phyloP scores from a whole-genome alignment of 2,888 invertebrate species.

The Tricholauxania praeusta region DNA sequence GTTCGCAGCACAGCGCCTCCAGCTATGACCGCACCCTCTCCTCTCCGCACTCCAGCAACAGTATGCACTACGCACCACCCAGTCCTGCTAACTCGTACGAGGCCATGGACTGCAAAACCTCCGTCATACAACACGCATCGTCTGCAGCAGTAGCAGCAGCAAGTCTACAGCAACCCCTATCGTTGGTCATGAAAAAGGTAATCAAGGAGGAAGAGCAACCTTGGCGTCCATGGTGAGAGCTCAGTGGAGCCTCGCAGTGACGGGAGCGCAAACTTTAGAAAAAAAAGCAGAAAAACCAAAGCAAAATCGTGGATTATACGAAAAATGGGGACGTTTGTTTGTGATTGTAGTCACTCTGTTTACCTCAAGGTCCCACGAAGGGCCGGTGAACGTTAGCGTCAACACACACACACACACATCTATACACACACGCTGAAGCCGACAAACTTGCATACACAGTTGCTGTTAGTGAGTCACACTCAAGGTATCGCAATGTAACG shows the following conservation, averaged over 20 bases:
- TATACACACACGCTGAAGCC: background rate
- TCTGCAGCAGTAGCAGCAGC: constrained; percentile 52
- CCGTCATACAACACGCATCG: constrained; percentile 70
- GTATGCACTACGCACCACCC: constrained; percentile 70
- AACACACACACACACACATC: constrained; percentile 45
- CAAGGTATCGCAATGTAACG: too few species aligned
- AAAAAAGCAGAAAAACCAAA: constrained; percentile 20
- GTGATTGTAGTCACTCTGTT: constrained; percentile 50
- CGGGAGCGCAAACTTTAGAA: constrained; percentile 16
- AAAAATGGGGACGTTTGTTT: constrained; percentile 46
- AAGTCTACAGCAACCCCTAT: constrained; percentile 70
- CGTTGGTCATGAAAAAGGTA: constrained; percentile 78
- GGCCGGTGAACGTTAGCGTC: background rate
- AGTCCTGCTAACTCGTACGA: constrained; percentile 70
- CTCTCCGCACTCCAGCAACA: constrained; percentile 64
- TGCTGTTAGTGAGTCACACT: too few species aligned
- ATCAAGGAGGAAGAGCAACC: constrained; percentile 78
- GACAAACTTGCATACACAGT: too few species aligned
- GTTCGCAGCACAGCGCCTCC: constrained; percentile 70
- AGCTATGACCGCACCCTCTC: constrained; percentile 69
- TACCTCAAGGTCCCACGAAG: constrained; percentile 1
- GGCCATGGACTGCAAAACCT: constrained; percentile 68
- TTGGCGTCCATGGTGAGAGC: constrained; percentile 83
- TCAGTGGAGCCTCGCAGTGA: background rate
- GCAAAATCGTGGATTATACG: constrained; percentile 46